phyloP scores from a whole-genome alignment of 1,140 invertebrate species.

The Caenorhabditis briggsae region DNA sequence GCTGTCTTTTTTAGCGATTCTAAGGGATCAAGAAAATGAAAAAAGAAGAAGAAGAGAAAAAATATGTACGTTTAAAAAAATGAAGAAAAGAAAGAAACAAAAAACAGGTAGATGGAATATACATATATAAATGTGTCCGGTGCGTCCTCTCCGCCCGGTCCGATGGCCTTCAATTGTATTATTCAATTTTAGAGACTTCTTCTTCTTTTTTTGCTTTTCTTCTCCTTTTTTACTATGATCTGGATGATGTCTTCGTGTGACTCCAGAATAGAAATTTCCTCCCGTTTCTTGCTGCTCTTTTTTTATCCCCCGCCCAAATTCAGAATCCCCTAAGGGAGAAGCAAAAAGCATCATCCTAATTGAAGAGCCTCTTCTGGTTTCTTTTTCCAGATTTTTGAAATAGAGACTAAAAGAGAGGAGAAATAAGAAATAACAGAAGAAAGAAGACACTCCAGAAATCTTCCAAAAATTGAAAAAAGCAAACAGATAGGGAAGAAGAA shows the following conservation, averaged over 20 bases:
- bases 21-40: conserved; percentile 9
- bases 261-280: conserved; percentile 32
- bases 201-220: neutral
- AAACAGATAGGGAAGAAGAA: neutral
- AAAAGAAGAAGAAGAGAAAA: neutral
- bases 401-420: neutral
- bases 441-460: too few species aligned
- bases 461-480: neutral
- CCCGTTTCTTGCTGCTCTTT: neutral
- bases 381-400: neutral
- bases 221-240: conserved; percentile 1
- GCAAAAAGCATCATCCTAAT: conserved; percentile 26
- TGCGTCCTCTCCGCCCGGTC: neutral
- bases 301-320: neutral
- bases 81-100: conserved; percentile 6
- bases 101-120: conserved; percentile 12
- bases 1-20: neutral
- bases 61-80: neutral
- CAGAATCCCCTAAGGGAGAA: neutral
- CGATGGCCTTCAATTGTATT: conserved; percentile 47
- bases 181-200: conserved; percentile 51
- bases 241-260: conserved; percentile 32
- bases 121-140: conserved; percentile 35
- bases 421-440: neutral
- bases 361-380: conserved; percentile 24